Evolutionary conservation across 2,797 vertebrate species (phyloP), one percentile per base, ranked within the genome.

Genomic region (Chelon auratus): DNA sequence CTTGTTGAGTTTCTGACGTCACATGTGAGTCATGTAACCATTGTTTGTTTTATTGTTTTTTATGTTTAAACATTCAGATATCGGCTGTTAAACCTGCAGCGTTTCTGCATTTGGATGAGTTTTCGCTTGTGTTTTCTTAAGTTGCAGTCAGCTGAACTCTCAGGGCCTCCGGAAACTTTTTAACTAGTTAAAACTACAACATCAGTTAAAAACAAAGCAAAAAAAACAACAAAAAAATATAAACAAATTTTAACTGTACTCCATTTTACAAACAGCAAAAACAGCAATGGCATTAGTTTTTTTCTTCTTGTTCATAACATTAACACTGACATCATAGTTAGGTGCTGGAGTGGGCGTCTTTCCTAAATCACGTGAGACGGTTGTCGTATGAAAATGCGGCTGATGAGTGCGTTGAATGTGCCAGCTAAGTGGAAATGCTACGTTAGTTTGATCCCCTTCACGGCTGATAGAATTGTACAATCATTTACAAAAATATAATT

Each of bases 401-500:
- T 40, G 55, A 42, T 54, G 45, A 70, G 37, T 26, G 24, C 60
- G 70, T 58, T 75, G 68, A 64, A 75, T 24, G 52, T 10, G 36
- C 42, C 54, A 72, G 40, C 42, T 47, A 72, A 26, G 69, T 62
- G 36, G 65, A 82, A 85, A 68, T 58, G 54, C 39, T 59, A 54
- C 13, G 73, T 80, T 68, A 59, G 68, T 26, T 84, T 39, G 52
- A 45, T 80, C 77, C 65, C 79, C 66, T 72, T 85, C 76, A 87
- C 81, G 82, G 77, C 75, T 74, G 67, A 70, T 69, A 77, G 69
- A 63, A 82, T 86, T 78, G 79, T 70, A 89, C 63, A 78, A 77
- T 90, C 77, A 85, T 90, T 93, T 94, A 95, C 90, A 94, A 95
- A 95, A 95, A 95, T 94, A 95, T 86, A 94, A 83, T 81, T 92